Base-by-base conservation (phyloP, 2,888 invertebrate species). In the Troides aeacus region DNA sequence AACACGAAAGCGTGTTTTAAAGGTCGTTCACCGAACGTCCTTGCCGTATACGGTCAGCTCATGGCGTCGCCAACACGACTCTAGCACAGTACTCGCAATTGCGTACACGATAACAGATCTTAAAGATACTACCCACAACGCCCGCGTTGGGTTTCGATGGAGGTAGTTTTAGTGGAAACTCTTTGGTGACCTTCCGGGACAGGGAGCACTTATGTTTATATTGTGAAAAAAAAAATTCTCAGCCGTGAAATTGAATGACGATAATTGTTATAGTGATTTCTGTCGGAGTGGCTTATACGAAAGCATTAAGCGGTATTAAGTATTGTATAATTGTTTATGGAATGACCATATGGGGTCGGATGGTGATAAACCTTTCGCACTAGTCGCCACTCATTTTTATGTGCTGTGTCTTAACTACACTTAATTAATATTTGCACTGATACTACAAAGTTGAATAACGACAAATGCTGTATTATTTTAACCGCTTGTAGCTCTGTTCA, bases 21-120 rank as follows among this genome's bases (percentile, higher is more conserved):
- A 80, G 80, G 80, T 74, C 78, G 73, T 66, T 68, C 62, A 66
- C 61, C 73, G 75, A 70, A 73, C 78, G 79, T 72, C 73, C 75
- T 72, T 73, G 73, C 79, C 76, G 62, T 76, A 79, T 77, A 75
- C 75, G 79, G 80, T 59, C 63, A 71, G 59, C 62, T 77, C 74
- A 75, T 76, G 74, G 72, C 70, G 69, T 69, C 63, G 68, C 68
- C 66, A 61, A 70, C 65, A 62, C 68, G 58, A 63, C 71, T 66
- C 62, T 58, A 62, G 71, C 67, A 72, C 61, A 18, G 30, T 21
- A 50, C 15, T 50, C 1, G 21, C n/a, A 42, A 21, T n/a, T 21
- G n/a, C 23, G 30, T 30, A 64, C 17, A 30, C 56, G 23, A 59
- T 24, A 59, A 59, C 63, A 66, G 50, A 59, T 21, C 59, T 63